These are phyloP conservation scores for Cavia aperea DNA, from an alignment of 2,113 vertebrate species.

Conservation along the genomic window DNA sequence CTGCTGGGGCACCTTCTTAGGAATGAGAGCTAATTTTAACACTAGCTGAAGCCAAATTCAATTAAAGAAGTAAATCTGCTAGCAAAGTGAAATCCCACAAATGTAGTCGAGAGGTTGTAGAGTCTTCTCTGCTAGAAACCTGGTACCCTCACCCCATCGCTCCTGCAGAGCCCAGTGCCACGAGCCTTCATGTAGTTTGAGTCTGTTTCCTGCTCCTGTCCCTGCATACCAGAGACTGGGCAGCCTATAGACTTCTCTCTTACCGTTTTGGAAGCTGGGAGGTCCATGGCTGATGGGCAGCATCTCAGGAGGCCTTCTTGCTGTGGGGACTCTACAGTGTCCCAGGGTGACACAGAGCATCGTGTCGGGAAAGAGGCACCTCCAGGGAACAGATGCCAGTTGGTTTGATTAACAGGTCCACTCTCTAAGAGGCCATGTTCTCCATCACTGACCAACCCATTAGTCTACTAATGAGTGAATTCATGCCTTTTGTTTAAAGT, in stretches of 20 bases:
- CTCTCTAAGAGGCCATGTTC: background rate
- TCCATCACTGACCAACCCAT: background rate
- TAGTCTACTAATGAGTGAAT: background rate
- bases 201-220: background rate
- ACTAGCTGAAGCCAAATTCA: conserved; percentile 47
- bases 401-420: background rate
- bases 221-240: background rate
- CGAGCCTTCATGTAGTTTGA: background rate
- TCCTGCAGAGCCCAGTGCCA: background rate
- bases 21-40: conserved; percentile 37
- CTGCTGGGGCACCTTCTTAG: conserved; percentile 42
- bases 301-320: background rate
- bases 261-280: background rate
- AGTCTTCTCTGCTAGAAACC: background rate
- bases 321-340: background rate
- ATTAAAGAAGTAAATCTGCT: conserved; percentile 45
- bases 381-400: background rate
- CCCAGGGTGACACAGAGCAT: background rate
- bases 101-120: background rate
- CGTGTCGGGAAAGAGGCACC: too few species aligned
- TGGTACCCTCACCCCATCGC: background rate
- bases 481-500: background rate
- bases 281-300: background rate
- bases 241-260: background rate
- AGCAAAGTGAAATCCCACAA: conserved; percentile 43